Evolutionary conservation across 2,888 invertebrate species (phyloP).

Genomic region (Merodon equestris): DNA sequence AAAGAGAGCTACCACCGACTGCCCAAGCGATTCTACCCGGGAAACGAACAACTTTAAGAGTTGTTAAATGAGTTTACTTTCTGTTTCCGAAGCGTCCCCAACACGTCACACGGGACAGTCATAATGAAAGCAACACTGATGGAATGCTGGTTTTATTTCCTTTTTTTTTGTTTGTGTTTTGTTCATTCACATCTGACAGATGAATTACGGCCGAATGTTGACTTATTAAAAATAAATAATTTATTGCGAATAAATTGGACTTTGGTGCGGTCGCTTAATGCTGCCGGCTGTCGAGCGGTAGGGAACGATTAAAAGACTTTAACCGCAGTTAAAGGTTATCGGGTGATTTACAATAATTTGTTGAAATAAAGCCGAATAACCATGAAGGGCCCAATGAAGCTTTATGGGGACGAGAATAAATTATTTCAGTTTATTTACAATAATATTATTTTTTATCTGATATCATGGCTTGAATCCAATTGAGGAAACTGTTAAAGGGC

Average conservation of each 20-base stretch:
- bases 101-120: not conserved
- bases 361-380: too few relatives aligned
- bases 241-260: conserved; percentile 2
- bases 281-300: too few relatives aligned
- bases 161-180: too few relatives aligned
- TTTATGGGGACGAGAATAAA: too few relatives aligned
- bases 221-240: conserved; percentile 28
- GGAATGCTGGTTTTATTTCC: conserved; percentile 4
- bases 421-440: too few relatives aligned
- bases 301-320: too few relatives aligned
- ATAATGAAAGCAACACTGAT: not conserved
- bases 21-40: conserved; percentile 3
- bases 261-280: too few relatives aligned
- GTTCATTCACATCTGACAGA: not conserved
- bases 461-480: too few relatives aligned
- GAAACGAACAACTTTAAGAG: not conserved
- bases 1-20: not conserved
- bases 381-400: not conserved
- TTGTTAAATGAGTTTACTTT: conserved; percentile 18
- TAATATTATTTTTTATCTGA: too few relatives aligned
- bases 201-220: not conserved
- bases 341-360: too few relatives aligned
- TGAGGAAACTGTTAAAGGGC: too few relatives aligned
- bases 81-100: not conserved
- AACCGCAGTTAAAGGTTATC: not conserved